Percentiles rank a stretch among this genome's conserved stretches.
phyloP scores from a whole-genome alignment of 2,888 invertebrate genomes.

The Deilephila elpenor region DNA sequence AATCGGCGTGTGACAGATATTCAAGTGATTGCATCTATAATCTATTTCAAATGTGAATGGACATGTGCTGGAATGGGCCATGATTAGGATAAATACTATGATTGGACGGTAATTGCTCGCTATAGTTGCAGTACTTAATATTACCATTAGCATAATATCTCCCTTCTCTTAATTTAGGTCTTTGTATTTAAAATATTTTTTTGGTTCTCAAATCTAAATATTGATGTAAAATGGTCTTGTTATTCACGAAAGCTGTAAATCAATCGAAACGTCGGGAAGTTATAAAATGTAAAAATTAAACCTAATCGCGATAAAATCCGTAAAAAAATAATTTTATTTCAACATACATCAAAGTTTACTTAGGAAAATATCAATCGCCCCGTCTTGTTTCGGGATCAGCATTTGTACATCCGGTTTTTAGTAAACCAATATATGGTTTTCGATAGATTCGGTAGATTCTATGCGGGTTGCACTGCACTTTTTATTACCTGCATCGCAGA shows the following conservation, averaged over 20 bases:
- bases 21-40: neutral
- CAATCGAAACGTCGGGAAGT: no score
- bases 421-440: neutral
- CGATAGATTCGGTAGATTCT: neutral
- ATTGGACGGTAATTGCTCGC: slow-evolving; percentile 8
- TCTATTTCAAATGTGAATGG: slow-evolving; percentile 1
- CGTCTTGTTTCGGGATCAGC: no score
- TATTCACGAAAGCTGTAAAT: no score
- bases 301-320: no score
- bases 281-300: no score
- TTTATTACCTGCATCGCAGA: no score
- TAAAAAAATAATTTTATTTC: no score
- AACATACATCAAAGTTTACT: no score
- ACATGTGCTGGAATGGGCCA: neutral
- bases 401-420: no score
- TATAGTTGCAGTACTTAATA: slow-evolving; percentile 7
- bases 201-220: neutral
- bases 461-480: neutral
- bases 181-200: neutral
- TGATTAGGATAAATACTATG: neutral
- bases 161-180: slow-evolving; percentile 11
- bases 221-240: neutral
- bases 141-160: neutral
- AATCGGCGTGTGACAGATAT: neutral
- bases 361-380: no score